Percentiles rank a stretch among this genome's conserved stretches.
Conservation (phyloP, 2,888 invertebrate genomes). For the Aromia moschata region DNA sequence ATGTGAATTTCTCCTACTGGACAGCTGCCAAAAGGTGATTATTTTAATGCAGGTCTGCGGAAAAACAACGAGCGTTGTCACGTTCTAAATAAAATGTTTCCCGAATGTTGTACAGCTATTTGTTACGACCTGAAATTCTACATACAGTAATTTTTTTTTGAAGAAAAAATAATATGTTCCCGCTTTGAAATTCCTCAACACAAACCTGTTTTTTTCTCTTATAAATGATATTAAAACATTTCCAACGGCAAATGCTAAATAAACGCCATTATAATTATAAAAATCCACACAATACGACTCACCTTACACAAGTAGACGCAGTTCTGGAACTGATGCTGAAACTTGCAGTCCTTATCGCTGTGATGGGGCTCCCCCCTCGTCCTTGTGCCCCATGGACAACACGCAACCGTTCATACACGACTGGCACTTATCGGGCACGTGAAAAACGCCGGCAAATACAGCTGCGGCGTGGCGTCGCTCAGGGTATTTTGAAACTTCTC, state of each 20-base stretch:
- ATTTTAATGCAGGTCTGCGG: neutral
- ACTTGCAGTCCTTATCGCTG: conserved; percentile 65
- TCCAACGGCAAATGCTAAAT: too few relatives aligned
- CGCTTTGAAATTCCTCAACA: too few relatives aligned
- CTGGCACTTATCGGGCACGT: conserved; percentile 77
- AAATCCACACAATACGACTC: conserved; percentile 33
- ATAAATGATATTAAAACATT: too few relatives aligned
- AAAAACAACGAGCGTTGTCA: neutral
- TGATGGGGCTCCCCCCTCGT: conserved; percentile 70
- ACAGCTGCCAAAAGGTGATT: neutral
- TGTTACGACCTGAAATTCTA: neutral
- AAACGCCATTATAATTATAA: too few relatives aligned
- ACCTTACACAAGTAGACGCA: conserved; percentile 72
- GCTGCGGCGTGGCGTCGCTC: conserved; percentile 68
- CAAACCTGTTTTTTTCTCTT: too few relatives aligned
- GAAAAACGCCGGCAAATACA: conserved; percentile 83
- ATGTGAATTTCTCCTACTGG: neutral
- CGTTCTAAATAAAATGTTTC: neutral
- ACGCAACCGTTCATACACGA: conserved; percentile 74
- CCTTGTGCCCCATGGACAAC: conserved; percentile 74
- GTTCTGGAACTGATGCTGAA: conserved; percentile 81
- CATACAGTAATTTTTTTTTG: too few relatives aligned
- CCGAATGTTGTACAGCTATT: neutral
- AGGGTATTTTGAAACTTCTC: conserved; percentile 79
- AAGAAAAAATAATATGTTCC: too few relatives aligned